Evolutionary conservation across 2,888 invertebrate species (phyloP).

Genomic region (Latrodectus hesperus): DNA sequence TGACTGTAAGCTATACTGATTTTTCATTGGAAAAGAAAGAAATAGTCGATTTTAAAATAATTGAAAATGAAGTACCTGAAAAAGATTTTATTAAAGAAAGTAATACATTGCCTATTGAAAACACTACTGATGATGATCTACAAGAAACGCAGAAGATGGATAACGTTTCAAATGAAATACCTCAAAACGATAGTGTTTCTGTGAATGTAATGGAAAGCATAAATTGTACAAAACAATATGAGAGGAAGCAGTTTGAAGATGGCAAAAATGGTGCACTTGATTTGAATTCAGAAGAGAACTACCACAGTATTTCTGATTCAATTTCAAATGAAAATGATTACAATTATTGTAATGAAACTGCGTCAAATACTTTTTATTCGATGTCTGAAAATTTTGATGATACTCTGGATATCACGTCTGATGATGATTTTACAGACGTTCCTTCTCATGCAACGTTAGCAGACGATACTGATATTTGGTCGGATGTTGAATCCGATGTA

Average conservation of each 20-base stretch:
- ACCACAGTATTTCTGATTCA: no score
- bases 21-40: no score
- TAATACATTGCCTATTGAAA: background rate
- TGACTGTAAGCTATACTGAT: background rate
- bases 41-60: no score
- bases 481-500: constrained; percentile 52
- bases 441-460: constrained; percentile 40
- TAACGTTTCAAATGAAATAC: background rate
- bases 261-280: no score
- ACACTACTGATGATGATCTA: background rate
- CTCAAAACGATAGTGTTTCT: background rate
- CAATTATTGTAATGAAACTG: background rate
- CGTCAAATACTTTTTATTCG: constrained; percentile 17
- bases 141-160: background rate
- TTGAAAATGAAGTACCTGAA: constrained; percentile 3
- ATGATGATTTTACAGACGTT: constrained; percentile 63
- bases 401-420: constrained; percentile 36
- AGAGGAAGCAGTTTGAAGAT: no score
- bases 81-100: background rate
- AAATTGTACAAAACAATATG: no score
- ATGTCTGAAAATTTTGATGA: constrained; percentile 19
- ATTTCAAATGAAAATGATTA: no score
- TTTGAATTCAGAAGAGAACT: no score
- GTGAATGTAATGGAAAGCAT: no score
- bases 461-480: constrained; percentile 55